Base-by-base conservation (phyloP, 2,797 vertebrate genomes). In the Emys orbicularis region DNA sequence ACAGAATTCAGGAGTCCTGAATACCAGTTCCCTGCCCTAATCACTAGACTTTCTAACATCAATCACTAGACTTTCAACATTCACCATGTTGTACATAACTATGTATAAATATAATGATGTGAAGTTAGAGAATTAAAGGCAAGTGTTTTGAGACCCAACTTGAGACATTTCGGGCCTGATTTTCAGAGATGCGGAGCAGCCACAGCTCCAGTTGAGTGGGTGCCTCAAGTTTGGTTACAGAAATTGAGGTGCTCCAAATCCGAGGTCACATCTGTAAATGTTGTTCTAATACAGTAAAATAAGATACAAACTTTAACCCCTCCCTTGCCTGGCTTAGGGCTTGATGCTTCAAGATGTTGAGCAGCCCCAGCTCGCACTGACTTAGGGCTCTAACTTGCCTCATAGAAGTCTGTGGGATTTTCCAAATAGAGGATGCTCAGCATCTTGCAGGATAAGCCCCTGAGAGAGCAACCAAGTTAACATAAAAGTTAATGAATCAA, bases 231-330 rank as follows among this genome's bases (percentile, higher is more conserved):
- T 47, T 27, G 44, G 44, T 27, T 77, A 29, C 47, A 77, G 47
- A 49, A 77, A 89, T 72, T 92, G 81, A 57, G 85, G 27, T 34
- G 59, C 68, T 93, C 90, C 79, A 15, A 81, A 87, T 96, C 92
- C 93, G 81, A 90, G 93, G 31, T 80, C 90, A 49, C 83, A 96
- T 93, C 94, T 95, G 95, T 72, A 95, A 95, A 84, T 82, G 21
- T 90, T 82, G 21, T 91, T 93, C 52, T 84, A 21, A 90, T 65
- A 41, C 90, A 95, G 12, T 77, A 49, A 77, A 77, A 49, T 13
- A 76, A 49, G 44, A 77, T 77, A 41, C 49, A 49, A 77, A 77
- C 23, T 89, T 91, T 85, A 88, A 90, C 84, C 79, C 25, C 47
- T 95, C 97, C 83, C 94, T 97, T 84, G 76, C 50, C 57, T 91